Evolutionary conservation across 2,888 invertebrate species (phyloP).

Genomic region (Ptilodon capucinus): DNA sequence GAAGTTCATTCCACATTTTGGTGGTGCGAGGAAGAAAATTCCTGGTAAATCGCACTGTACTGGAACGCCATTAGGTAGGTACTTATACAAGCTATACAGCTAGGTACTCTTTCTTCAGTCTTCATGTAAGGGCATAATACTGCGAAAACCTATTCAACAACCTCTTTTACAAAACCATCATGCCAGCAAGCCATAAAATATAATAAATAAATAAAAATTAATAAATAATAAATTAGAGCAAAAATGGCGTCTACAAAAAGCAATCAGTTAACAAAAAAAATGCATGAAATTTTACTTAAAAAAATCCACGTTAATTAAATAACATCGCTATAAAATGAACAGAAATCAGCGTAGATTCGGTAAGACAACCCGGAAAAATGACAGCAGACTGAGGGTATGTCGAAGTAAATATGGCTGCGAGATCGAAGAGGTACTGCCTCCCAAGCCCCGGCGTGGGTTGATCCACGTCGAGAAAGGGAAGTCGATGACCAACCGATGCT

Average conservation of each 20-base stretch:
- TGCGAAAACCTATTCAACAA: too few relatives aligned
- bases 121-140: too few relatives aligned
- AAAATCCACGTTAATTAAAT: slow-evolving; percentile 24
- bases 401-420: slow-evolving; percentile 17
- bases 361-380: slow-evolving; percentile 24
- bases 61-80: too few relatives aligned
- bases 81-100: too few relatives aligned
- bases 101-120: too few relatives aligned
- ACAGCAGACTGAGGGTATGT: slow-evolving; percentile 6
- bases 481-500: slow-evolving; percentile 45
- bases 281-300: slow-evolving; percentile 3
- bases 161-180: too few relatives aligned
- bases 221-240: too few relatives aligned
- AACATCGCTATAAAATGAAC: slow-evolving; percentile 48
- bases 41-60: too few relatives aligned
- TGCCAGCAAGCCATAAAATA: too few relatives aligned
- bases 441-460: slow-evolving; percentile 14
- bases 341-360: slow-evolving; percentile 42
- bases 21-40: too few relatives aligned
- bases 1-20: too few relatives aligned
- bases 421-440: slow-evolving; percentile 35
- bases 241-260: background rate
- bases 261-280: slow-evolving; percentile 1
- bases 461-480: slow-evolving; percentile 10
- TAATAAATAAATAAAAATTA: too few relatives aligned